Evolutionary conservation across 1,140 invertebrate species (phyloP).

Genomic region (Andricus grossulariae): DNA sequence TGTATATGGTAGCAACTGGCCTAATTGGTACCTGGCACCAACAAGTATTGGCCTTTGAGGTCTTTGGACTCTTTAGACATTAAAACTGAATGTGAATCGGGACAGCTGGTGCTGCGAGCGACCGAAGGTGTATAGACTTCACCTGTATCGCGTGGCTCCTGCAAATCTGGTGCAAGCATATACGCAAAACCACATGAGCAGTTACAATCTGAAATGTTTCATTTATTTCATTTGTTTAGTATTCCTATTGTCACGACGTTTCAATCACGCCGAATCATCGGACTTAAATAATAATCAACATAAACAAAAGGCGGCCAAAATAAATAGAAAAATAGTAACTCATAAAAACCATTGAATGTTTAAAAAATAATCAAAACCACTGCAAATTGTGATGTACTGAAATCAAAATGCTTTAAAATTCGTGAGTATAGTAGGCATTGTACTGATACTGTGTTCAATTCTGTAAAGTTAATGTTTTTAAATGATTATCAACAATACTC

Average conservation of each 20-base stretch:
- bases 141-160: slow-evolving; percentile 74
- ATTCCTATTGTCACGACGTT: slow-evolving; percentile 40
- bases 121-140: slow-evolving; percentile 68
- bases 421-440: too few relatives aligned
- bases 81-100: slow-evolving; percentile 78
- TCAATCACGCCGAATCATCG: slow-evolving; percentile 52
- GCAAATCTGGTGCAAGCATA: slow-evolving; percentile 80
- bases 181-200: slow-evolving; percentile 75
- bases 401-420: not conserved
- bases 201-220: slow-evolving; percentile 72
- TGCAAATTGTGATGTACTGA: not conserved
- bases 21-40: slow-evolving; percentile 83
- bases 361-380: slow-evolving; percentile 37
- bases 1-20: slow-evolving; percentile 57
- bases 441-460: too few relatives aligned
- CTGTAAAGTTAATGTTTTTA: too few relatives aligned
- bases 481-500: too few relatives aligned
- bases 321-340: slow-evolving; percentile 43
- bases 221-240: slow-evolving; percentile 58
- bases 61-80: slow-evolving; percentile 79
- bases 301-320: slow-evolving; percentile 38
- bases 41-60: slow-evolving; percentile 85
- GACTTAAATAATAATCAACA: slow-evolving; percentile 47
- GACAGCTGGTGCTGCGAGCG: slow-evolving; percentile 75
- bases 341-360: slow-evolving; percentile 32